Conservation (phyloP, 2,113 vertebrate genomes). For the Labrus mixtus region DNA sequence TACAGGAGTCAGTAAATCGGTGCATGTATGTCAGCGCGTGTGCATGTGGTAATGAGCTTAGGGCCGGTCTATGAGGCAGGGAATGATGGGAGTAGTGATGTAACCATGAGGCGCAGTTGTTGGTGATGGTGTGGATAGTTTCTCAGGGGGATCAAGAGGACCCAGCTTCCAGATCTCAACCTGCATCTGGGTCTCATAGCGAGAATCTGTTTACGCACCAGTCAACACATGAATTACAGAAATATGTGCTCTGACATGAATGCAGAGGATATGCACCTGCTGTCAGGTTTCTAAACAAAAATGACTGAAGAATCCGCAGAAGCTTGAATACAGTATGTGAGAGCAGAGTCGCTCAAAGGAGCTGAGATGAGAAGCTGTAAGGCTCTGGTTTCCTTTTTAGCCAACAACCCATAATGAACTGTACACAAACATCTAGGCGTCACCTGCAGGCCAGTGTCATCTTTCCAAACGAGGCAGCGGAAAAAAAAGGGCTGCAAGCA, state of each 20-base stretch:
- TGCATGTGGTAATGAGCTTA: conserved; percentile 47
- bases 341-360: conserved; percentile 42
- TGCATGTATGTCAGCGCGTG: conserved; percentile 4
- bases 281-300: conserved; percentile 20
- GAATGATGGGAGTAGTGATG: conserved; percentile 55
- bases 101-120: conserved; percentile 54
- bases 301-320: conserved; percentile 2
- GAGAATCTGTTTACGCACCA: conserved; percentile 29
- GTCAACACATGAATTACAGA: conserved; percentile 16
- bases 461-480: conserved; percentile 25
- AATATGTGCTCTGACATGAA: conserved; percentile 22
- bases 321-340: conserved; percentile 12
- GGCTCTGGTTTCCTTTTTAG: conserved; percentile 70
- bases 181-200: conserved; percentile 38
- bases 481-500: conserved; percentile 28
- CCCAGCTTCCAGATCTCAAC: conserved; percentile 37
- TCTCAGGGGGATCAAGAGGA: conserved; percentile 58
- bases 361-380: conserved; percentile 38
- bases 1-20: conserved; percentile 20
- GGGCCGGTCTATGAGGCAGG: conserved; percentile 30
- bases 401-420: conserved; percentile 54
- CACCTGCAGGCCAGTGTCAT: conserved; percentile 38
- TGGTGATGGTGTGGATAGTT: conserved; percentile 45
- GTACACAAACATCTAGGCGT: conserved; percentile 61
- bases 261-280: conserved; percentile 33